Conservation (phyloP, 2,113 vertebrate genomes). For the Colaptes auratus region DNA sequence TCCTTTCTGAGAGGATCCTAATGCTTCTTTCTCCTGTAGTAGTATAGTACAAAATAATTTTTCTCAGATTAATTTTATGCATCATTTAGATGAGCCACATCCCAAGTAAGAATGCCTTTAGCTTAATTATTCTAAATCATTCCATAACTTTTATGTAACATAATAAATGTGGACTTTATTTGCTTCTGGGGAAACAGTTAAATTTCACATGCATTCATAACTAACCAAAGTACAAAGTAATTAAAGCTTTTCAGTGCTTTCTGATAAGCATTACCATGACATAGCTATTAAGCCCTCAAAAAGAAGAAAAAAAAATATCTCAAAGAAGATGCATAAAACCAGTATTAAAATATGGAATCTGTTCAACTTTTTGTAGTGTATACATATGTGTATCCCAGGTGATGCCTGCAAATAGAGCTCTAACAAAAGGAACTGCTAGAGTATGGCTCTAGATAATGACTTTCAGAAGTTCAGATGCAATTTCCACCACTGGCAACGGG, state of each 20-base stretch:
- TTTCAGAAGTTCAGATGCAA: neutral
- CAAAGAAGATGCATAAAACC: constrained; percentile 55
- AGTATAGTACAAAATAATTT: constrained; percentile 33
- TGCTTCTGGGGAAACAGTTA: constrained; percentile 74
- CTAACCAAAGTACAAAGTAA: constrained; percentile 75
- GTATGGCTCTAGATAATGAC: neutral
- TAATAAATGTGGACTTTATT: constrained; percentile 77
- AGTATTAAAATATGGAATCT: constrained; percentile 58
- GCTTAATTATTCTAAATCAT: constrained; percentile 77
- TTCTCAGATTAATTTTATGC: constrained; percentile 66
- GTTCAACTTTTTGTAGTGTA: constrained; percentile 13
- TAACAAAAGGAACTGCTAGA: neutral
- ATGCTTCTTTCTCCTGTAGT: neutral
- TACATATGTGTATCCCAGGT: constrained; percentile 3
- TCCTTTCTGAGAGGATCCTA: neutral
- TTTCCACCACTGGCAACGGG: neutral
- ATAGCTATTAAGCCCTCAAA: constrained; percentile 76
- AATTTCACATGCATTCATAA: constrained; percentile 74
- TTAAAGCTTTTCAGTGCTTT: constrained; percentile 77
- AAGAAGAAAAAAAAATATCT: constrained; percentile 67
- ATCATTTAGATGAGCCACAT: constrained; percentile 52
- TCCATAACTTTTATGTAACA: constrained; percentile 74
- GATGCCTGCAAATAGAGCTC: constrained; percentile 18
- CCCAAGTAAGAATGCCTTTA: constrained; percentile 52
- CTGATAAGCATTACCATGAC: constrained; percentile 75